These are phyloP conservation scores for Marasmarcha lunaedactyla DNA, from an alignment of 2,888 invertebrate genomes.

Conservation along the genomic window DNA sequence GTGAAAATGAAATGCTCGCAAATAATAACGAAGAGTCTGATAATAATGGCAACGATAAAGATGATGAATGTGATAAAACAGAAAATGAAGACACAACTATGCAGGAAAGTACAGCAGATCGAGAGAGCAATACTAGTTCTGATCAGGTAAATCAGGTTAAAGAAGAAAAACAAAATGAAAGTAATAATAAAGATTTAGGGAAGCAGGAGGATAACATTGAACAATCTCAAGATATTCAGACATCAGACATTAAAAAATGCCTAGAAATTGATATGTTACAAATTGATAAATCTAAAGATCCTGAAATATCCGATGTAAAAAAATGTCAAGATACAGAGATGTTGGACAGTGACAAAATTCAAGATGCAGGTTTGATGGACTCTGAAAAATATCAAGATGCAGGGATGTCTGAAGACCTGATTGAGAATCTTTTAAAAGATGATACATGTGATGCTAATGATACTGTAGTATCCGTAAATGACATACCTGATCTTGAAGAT, in stretches of 20 bases:
- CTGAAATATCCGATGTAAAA: conserved; percentile 1
- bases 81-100: neutral
- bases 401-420: conserved; percentile 47
- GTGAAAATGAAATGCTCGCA: conserved; percentile 2
- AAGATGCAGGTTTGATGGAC: too few species aligned
- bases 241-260: neutral
- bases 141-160: too few species aligned
- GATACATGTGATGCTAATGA: conserved; percentile 22
- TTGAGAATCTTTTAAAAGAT: conserved; percentile 40
- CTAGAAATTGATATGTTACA: neutral
- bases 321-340: too few species aligned
- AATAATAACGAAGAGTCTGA: conserved; percentile 7
- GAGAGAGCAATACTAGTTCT: neutral
- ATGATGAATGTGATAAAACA: neutral
- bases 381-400: conserved; percentile 26
- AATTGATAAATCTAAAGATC: neutral
- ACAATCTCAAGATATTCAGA: neutral
- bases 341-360: too few species aligned
- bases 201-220: neutral
- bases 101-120: neutral
- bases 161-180: conserved; percentile 1
- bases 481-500: neutral
- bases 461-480: conserved; percentile 5
- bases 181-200: neutral
- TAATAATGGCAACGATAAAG: conserved; percentile 3